Evolutionary conservation across 2,888 invertebrate genomes (phyloP).

Genomic region (Homarus gammarus): DNA sequence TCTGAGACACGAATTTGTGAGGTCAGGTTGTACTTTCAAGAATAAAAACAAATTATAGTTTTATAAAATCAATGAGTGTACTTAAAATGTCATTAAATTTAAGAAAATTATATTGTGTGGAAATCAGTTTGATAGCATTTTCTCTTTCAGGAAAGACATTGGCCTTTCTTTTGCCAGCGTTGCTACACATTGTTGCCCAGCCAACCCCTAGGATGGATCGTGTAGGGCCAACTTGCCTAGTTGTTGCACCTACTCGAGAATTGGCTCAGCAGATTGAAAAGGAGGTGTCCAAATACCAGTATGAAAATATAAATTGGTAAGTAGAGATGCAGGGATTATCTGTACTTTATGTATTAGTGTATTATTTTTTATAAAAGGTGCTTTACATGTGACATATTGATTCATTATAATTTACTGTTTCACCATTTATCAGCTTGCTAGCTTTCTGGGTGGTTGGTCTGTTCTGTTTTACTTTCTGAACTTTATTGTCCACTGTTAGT

Average conservation of each 20-base stretch:
- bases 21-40: no score
- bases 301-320: slow-evolving; percentile 91
- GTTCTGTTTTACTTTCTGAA: no score
- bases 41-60: no score
- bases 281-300: slow-evolving; percentile 93
- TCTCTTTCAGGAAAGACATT: slow-evolving; percentile 90
- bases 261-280: slow-evolving; percentile 94
- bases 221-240: slow-evolving; percentile 90
- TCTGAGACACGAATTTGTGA: no score
- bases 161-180: slow-evolving; percentile 93
- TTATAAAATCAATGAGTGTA: no score
- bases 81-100: no score
- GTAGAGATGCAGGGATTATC: slow-evolving; percentile 75
- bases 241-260: slow-evolving; percentile 95
- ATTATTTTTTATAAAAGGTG: neutral
- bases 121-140: slow-evolving; percentile 37
- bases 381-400: neutral
- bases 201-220: slow-evolving; percentile 85
- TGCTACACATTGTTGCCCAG: slow-evolving; percentile 95
- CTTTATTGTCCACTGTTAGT: no score
- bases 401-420: no score
- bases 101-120: no score
- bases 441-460: no score
- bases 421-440: no score
- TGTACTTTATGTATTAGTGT: neutral